Conservation (phyloP, 2,797 vertebrate genomes). For the Pristis pectinata region DNA sequence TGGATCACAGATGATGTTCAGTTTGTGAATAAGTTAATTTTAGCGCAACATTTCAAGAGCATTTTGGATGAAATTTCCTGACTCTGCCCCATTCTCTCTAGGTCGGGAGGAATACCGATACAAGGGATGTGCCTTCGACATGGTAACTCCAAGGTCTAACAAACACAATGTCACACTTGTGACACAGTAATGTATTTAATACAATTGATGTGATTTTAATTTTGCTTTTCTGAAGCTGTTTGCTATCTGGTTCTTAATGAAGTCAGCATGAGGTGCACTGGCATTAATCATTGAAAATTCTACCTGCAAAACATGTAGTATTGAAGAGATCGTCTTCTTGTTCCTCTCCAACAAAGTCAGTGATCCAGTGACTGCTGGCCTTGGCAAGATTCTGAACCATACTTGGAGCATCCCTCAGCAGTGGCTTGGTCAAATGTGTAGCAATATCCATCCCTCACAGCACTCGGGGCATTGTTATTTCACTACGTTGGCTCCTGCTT, state of each 20-base stretch:
- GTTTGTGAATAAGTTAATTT: background rate
- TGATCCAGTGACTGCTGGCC: too few relatives aligned
- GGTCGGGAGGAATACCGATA: background rate
- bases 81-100: background rate
- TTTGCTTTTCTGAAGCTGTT: background rate
- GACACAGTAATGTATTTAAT: background rate
- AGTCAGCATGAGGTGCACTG: background rate
- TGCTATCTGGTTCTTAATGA: background rate
- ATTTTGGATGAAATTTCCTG: background rate
- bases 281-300: background rate
- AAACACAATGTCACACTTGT: background rate
- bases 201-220: background rate
- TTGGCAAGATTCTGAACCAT: too few relatives aligned
- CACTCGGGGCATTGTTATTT: too few relatives aligned
- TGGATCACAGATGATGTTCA: background rate
- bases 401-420: too few relatives aligned
- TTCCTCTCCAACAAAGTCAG: too few relatives aligned
- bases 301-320: background rate
- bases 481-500: too few relatives aligned
- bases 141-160: background rate
- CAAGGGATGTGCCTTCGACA: background rate
- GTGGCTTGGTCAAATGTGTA: too few relatives aligned
- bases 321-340: background rate
- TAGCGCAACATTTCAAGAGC: background rate
- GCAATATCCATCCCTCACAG: too few relatives aligned